phyloP scores from a whole-genome alignment of 2,113 vertebrate genomes.

The Hyperopisus bebe region DNA sequence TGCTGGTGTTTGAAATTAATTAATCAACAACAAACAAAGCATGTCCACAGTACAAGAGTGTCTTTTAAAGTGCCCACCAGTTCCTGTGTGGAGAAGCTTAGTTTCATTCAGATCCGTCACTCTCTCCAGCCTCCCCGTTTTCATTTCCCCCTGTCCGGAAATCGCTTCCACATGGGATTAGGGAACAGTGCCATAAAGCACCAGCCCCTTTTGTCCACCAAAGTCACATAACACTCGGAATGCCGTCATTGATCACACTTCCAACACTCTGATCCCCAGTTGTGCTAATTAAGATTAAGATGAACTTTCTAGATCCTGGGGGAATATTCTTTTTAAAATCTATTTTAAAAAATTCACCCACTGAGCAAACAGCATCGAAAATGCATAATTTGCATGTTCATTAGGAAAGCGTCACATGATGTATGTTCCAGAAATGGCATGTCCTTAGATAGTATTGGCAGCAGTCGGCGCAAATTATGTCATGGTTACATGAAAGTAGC shows the following conservation, averaged over 20 bases:
- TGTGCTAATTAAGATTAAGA: not conserved
- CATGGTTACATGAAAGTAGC: not conserved
- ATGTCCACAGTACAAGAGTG: not conserved
- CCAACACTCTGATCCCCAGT: not conserved
- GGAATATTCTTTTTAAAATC: not conserved
- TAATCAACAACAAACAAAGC: not conserved
- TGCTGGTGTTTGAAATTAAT: not conserved
- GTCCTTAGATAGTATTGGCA: not conserved
- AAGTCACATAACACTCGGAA: not conserved
- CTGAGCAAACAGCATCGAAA: not conserved
- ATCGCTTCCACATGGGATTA: not conserved
- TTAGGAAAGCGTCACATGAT: not conserved
- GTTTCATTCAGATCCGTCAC: not conserved
- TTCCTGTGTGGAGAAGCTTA: not conserved
- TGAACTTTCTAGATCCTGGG: not conserved
- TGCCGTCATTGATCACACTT: not conserved
- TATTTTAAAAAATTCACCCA: not conserved
- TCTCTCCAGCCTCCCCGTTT: not conserved
- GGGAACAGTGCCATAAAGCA: not conserved
- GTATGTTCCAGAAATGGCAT: not conserved
- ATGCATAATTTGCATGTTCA: not conserved
- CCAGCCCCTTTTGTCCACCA: not conserved
- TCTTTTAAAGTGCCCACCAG: not conserved
- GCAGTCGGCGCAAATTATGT: not conserved
- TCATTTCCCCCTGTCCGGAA: conserved; percentile 9